Conservation (phyloP, 2,888 invertebrate species). For the Philonicus albiceps region DNA sequence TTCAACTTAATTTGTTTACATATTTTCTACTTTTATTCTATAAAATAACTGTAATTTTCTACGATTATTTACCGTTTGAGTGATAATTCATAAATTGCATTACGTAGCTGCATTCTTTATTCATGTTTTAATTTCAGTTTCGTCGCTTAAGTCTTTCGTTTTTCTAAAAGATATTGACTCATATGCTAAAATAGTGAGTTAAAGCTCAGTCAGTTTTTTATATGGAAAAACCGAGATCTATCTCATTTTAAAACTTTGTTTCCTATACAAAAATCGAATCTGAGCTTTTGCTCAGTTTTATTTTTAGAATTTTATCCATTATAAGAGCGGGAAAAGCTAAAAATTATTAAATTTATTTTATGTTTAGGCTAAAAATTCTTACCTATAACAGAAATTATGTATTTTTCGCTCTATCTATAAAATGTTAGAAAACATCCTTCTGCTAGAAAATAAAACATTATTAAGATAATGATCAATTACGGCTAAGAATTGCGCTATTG, state of each 20-base stretch:
- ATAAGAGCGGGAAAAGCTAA: too few relatives aligned
- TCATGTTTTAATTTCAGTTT: neutral
- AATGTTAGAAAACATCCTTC: neutral
- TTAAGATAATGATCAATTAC: neutral
- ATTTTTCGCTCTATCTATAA: neutral
- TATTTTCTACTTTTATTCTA: neutral
- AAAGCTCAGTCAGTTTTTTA: too few relatives aligned
- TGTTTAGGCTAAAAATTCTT: too few relatives aligned
- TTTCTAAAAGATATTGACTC: neutral
- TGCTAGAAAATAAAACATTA: too few relatives aligned
- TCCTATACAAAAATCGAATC: too few relatives aligned
- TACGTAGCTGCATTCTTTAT: neutral
- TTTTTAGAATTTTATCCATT: too few relatives aligned
- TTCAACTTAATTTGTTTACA: neutral
- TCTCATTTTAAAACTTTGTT: too few relatives aligned
- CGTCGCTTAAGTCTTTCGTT: neutral
- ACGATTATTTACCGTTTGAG: neutral
- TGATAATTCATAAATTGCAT: neutral
- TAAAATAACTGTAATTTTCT: neutral
- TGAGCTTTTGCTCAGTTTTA: too few relatives aligned
- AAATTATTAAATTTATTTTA: too few relatives aligned
- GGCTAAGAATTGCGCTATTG: neutral
- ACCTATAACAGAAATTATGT: neutral
- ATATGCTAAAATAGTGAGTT: too few relatives aligned
- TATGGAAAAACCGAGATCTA: too few relatives aligned